Percentiles rank a stretch among this genome's conserved stretches.
Evolutionary conservation across 2,888 invertebrate species (phyloP).

Genomic region (Gastrophysa polygoni): DNA sequence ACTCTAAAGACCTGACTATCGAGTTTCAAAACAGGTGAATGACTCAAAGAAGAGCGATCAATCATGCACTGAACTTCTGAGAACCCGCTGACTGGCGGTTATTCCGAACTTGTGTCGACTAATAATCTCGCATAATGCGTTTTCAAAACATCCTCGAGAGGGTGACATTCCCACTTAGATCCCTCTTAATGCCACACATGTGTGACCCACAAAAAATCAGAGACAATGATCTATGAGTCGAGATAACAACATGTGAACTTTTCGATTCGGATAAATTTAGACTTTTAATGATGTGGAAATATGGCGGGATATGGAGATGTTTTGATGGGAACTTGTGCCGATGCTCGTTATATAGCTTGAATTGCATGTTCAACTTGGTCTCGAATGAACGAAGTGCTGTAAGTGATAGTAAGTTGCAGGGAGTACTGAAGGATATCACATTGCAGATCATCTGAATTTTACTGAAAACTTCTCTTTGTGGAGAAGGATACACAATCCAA

Average conservation of each 20-base stretch:
- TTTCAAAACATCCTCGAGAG: constrained; percentile 17
- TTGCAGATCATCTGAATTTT: no score
- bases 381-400: no score
- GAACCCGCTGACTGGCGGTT: constrained; percentile 7
- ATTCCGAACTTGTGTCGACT: constrained; percentile 9
- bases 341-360: not conserved
- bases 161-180: constrained; percentile 15
- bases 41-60: not conserved
- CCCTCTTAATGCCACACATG: constrained; percentile 3
- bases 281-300: not conserved
- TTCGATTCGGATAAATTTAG: constrained; percentile 1
- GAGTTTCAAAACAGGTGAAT: constrained; percentile 18
- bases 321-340: not conserved
- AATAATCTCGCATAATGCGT: constrained; percentile 14
- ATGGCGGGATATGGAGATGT: not conserved
- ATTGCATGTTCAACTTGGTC: no score
- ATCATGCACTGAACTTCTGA: not conserved
- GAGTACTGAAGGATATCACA: no score
- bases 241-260: constrained; percentile 7
- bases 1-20: not conserved
- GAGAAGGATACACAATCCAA: no score
- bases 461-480: no score
- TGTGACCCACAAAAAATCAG: constrained; percentile 2
- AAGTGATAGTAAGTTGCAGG: no score
- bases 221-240: constrained; percentile 3